Conservation (phyloP, 23 tunicate species). For the Styela plicata region DNA sequence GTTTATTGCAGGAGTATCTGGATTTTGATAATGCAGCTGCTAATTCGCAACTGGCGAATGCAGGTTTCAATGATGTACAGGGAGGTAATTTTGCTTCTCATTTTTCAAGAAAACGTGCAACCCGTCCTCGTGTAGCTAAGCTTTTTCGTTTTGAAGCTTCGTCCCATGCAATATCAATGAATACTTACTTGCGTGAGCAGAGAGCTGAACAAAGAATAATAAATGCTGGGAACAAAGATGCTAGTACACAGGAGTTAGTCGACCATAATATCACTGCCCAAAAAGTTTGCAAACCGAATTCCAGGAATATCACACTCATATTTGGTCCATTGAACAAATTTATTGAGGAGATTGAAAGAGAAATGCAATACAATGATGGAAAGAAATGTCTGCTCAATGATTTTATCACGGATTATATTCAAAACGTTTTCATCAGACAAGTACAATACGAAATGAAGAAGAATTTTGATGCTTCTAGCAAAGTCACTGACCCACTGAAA, state of each 20-base stretch:
- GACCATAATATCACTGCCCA: constrained; percentile 80
- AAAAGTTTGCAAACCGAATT: constrained; percentile 90
- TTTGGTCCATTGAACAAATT: constrained; percentile 86
- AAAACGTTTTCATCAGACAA: constrained; percentile 92
- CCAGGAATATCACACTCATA: constrained; percentile 75
- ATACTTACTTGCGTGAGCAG: constrained; percentile 87
- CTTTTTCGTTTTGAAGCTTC: constrained; percentile 92
- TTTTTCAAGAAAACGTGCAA: constrained; percentile 52
- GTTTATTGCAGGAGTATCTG: constrained; percentile 73
- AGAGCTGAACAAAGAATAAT: constrained; percentile 67
- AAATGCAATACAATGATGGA: constrained; percentile 29
- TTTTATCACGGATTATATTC: constrained; percentile 91
- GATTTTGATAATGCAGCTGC: constrained; percentile 88
- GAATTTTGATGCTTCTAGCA: constrained; percentile 91
- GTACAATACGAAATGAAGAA: constrained; percentile 83
- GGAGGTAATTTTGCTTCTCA: constrained; percentile 70
- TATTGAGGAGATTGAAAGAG: constrained; percentile 71
- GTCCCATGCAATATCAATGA: constrained; percentile 98
- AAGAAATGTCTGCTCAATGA: constrained; percentile 68
- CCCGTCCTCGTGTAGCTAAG: constrained; percentile 56
- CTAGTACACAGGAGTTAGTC: constrained; percentile 33
- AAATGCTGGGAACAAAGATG: constrained; percentile 17
- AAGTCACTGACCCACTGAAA: constrained; percentile 94
- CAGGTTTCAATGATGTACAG: constrained; percentile 41
- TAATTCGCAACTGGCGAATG: constrained; percentile 41